Evolutionary conservation across 2,113 vertebrate genomes (phyloP).

Genomic region (Dasyurus viverrinus): DNA sequence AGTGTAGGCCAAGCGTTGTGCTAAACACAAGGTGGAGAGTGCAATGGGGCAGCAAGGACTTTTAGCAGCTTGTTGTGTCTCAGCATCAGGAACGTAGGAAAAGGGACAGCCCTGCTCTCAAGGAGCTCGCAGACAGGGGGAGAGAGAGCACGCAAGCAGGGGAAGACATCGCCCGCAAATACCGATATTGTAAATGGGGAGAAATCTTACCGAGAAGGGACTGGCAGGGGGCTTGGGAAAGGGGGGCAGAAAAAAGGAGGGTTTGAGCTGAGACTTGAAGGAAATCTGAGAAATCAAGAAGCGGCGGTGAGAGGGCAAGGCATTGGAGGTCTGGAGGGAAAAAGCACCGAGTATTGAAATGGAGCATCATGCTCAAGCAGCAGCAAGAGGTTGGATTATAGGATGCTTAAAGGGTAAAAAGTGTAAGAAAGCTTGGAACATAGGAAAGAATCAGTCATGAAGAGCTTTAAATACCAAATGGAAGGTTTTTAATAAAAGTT

Average conservation of each 20-base stretch:
- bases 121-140: background rate
- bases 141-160: background rate
- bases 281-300: background rate
- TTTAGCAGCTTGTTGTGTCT: background rate
- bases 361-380: background rate
- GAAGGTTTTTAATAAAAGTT: background rate
- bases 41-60: background rate
- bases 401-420: too few species aligned
- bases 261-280: background rate
- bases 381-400: too few species aligned
- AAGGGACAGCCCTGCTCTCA: background rate
- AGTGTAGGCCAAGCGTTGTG: background rate
- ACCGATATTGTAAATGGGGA: background rate
- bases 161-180: too few species aligned
- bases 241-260: too few species aligned
- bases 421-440: too few species aligned
- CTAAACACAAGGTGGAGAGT: too few species aligned
- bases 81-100: background rate
- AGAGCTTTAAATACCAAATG: background rate
- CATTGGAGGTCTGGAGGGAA: background rate
- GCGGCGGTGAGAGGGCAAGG: background rate
- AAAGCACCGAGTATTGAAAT: background rate
- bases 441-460: too few species aligned
- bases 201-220: background rate
- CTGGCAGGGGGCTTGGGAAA: too few species aligned